Evolutionary conservation across 2,797 vertebrate genomes (phyloP).

Genomic region (Neopelma chrysocephalum): DNA sequence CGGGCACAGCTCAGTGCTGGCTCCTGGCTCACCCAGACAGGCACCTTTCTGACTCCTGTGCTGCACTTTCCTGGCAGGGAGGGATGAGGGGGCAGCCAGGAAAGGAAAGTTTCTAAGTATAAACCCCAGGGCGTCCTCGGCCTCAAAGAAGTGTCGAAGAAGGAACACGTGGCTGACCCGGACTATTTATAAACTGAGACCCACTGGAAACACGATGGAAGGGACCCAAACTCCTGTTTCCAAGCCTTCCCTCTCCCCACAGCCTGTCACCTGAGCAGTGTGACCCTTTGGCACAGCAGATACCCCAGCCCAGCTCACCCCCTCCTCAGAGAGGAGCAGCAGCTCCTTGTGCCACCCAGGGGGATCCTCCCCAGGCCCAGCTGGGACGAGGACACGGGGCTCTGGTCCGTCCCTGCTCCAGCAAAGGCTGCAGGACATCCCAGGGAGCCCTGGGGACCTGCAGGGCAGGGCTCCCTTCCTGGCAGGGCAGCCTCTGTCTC

Average conservation of each 20-base stretch:
- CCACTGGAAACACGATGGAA: not conserved
- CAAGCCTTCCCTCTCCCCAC: not conserved
- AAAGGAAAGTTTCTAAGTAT: constrained; percentile 40
- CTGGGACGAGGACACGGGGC: not conserved
- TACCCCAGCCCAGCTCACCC: not conserved
- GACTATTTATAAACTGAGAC: not conserved
- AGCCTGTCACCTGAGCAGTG: not conserved
- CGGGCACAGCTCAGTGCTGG: not conserved
- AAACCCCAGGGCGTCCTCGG: not conserved
- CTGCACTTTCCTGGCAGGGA: constrained; percentile 25
- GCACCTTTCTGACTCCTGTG: not conserved
- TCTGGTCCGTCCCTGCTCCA: not conserved
- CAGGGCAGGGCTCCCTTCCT: not conserved
- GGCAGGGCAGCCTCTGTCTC: not conserved
- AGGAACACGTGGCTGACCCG: not conserved
- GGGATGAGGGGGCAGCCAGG: not conserved
- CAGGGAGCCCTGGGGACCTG: not conserved
- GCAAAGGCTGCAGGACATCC: not conserved
- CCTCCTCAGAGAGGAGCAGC: not conserved
- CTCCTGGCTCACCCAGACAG: not conserved
- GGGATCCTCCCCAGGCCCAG: not conserved
- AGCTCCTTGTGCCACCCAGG: not conserved
- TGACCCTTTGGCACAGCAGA: not conserved
- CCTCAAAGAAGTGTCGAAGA: not conserved
- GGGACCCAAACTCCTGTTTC: not conserved